Evolutionary conservation across 2,797 vertebrate species (phyloP), one percentile per base, ranked within the genome.

Genomic region (Vireo griseus): DNA sequence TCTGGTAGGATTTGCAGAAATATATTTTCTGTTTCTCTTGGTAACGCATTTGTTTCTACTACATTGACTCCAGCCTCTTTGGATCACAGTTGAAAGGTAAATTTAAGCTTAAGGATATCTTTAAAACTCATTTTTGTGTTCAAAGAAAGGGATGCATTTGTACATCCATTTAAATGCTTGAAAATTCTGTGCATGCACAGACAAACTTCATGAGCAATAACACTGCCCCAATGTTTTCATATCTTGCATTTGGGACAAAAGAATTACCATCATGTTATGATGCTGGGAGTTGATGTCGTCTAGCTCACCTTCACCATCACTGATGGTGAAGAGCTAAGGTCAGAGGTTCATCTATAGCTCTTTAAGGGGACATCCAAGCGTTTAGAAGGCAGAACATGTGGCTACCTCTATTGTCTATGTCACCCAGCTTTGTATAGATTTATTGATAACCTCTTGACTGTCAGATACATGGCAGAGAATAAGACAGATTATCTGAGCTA

Each of bases 381-480:
- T 79, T 85, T 74, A 91, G 65, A 87, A 72, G 55, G 74, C 55
- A 82, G 59, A 87, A 63, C 18, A 48, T 18, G 33, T 55, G 47
- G 13, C 25, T 73, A 45, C 17, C 24, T 82, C 44, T 67, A 4
- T 42, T 85, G 71, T 67, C 63, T 67, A 78, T 62, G 18, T 75
- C 82, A 37, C 18, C 14, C 37, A 85, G 50, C 28, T 77, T 67
- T 66, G 42, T 78, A 51, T 58, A 86, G 83, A 54, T 90, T 92
- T 90, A 75, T 58, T 93, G 86, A 73, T 95, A 79, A 52, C 16
- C 47, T 93, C 74, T 69, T 84, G 63, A 85, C 77, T 93, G 71
- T 55, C 75, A 74, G 61, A 89, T 91, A 52, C 5, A 4, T 57
- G 37, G 42, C 67, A 39, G 72, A 74, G 75, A 87, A 61, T 77